Percentiles rank a stretch among this genome's conserved stretches.
phyloP scores from a whole-genome alignment of 2,888 invertebrate genomes.

The Melinaea marsaeus region DNA sequence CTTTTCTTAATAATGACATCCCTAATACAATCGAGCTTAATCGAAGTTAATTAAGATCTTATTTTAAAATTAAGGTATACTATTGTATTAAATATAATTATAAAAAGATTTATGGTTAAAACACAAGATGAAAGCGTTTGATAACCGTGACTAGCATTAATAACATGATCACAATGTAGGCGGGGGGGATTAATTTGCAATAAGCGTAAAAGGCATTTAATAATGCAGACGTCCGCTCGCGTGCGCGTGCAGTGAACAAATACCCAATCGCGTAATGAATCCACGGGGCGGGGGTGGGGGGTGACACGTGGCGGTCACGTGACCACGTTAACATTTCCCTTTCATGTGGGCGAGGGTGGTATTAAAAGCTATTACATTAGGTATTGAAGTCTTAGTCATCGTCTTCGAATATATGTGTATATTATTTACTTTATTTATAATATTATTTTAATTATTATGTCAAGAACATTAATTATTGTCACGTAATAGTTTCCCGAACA shows the following conservation, averaged over 20 bases:
- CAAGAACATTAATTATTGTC: no score
- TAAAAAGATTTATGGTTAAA: constrained; percentile 25
- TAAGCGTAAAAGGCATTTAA: constrained; percentile 78
- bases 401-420: constrained; percentile 12
- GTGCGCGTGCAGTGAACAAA: constrained; percentile 68
- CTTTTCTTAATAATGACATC: no score
- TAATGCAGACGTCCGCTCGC: constrained; percentile 74
- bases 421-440: constrained; percentile 7
- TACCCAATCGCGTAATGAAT: constrained; percentile 73
- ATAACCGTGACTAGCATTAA: constrained; percentile 54
- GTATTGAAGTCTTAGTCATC: constrained; percentile 38
- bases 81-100: not conserved
- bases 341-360: constrained; percentile 49
- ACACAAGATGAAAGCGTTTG: constrained; percentile 32
- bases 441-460: not conserved
- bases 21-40: no score
- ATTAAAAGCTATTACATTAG: constrained; percentile 47
- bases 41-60: no score
- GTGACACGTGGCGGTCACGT: constrained; percentile 68
- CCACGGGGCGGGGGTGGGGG: constrained; percentile 41
- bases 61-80: no score
- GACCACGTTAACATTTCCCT: constrained; percentile 63
- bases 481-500: not conserved
- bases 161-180: constrained; percentile 51
- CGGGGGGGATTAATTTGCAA: constrained; percentile 66